Percentiles rank a stretch among this genome's conserved stretches.
phyloP scores from a whole-genome alignment of 2,113 vertebrate species.

The Silurus meridionalis region DNA sequence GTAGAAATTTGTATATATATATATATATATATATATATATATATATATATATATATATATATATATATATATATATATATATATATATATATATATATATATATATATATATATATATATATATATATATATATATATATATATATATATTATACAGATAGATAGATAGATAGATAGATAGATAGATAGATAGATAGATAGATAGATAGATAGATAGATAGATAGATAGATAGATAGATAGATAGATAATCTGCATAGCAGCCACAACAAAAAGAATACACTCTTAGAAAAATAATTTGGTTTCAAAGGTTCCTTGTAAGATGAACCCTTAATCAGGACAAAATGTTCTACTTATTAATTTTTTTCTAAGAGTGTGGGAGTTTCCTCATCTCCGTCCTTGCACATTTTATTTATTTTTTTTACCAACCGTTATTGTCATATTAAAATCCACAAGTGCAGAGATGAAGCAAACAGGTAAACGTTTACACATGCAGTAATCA shows the following conservation, averaged over 20 bases:
- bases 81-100: too few relatives aligned
- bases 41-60: too few relatives aligned
- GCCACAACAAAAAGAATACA: background rate
- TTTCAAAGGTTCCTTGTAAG: background rate
- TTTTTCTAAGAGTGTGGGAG: background rate
- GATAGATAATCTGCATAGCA: background rate
- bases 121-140: too few relatives aligned
- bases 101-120: too few relatives aligned
- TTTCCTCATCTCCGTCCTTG: slow-evolving; percentile 10
- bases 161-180: too few relatives aligned
- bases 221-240: too few relatives aligned
- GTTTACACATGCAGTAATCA: slow-evolving; percentile 9
- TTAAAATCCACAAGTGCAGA: slow-evolving; percentile 7
- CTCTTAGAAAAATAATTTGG: background rate
- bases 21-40: too few relatives aligned
- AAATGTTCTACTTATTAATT: background rate
- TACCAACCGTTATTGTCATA: background rate
- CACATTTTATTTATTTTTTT: background rate
- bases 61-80: too few relatives aligned
- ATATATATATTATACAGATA: too few relatives aligned
- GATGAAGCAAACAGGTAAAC: background rate
- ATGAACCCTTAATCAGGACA: background rate
- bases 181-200: too few relatives aligned
- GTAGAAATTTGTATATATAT: background rate
- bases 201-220: too few relatives aligned